Conservation (phyloP, 2,888 invertebrate species). For the Eupithecia vulgata region DNA sequence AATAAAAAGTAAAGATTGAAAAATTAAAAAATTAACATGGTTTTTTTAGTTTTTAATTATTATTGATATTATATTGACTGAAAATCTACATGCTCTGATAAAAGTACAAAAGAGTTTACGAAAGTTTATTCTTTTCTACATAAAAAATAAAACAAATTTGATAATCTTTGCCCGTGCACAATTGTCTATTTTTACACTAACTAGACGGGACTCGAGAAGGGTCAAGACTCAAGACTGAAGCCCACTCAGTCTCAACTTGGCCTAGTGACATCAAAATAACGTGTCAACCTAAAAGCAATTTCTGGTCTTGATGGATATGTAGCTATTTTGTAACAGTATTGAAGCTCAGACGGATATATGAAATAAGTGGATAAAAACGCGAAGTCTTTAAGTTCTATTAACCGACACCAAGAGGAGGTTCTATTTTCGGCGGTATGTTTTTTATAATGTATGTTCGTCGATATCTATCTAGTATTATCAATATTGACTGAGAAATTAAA, state of each 20-base stretch:
- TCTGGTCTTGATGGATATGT: constrained; percentile 1
- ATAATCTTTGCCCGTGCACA: not conserved
- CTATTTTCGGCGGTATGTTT: no score
- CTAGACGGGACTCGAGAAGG: not conserved
- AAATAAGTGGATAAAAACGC: no score
- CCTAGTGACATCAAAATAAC: constrained; percentile 6
- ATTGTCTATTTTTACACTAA: not conserved
- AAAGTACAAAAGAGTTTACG: not conserved
- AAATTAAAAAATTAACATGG: no score
- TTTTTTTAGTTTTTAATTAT: no score
- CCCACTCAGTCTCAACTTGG: constrained; percentile 5
- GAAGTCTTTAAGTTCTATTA: no score
- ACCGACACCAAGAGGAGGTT: no score
- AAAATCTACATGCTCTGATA: no score
- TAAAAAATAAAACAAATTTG: not conserved
- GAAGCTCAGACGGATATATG: not conserved
- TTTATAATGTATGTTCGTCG: no score
- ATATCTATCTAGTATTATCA: no score
- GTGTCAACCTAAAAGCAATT: constrained; percentile 6
- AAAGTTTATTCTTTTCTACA: not conserved
- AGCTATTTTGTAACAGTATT: not conserved
- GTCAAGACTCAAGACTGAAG: not conserved
- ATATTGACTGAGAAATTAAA: no score
- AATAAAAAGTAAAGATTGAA: no score
- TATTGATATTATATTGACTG: no score